Base-by-base conservation (phyloP, 2,888 invertebrate species). In the Calephelis perditalis region DNA sequence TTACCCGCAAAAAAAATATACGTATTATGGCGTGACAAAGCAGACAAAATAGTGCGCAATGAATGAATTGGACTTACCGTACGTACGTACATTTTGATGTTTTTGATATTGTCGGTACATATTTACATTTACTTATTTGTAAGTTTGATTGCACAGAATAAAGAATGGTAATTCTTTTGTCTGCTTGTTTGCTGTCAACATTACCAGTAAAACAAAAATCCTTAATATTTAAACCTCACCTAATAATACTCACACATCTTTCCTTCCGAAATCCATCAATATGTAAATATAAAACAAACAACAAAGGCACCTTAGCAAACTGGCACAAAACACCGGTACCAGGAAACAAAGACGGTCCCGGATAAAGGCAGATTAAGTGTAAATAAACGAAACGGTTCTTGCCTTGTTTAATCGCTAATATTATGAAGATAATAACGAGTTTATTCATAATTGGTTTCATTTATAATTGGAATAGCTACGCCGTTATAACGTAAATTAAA, bases 211-310 rank as follows among this genome's bases (percentile, higher is more conserved):
- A n/a, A 46, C 11, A 46, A 11, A 45, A 45, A 45, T n/a, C 10
- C n/a, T 45, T 54, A 58, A 64, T 62, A 62, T 65, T 70, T 68
- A 60, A 65, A 61, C 47, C 54, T 65, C 58, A 69, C 70, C 26
- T 70, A 70, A 66, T 67, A 62, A 62, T 63, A 63, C 68, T 15
- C 15, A 15, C 15, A 15, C 15, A 15, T 15, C 15, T 15, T 15
- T 37, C 37, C 40, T 40, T 40, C 8, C 40, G 40, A 40, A 40
- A 40, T 40, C 40, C 40, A 40, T 40, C 40, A 40, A 40, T 40
- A 40, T 40, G 40, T 40, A 40, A 40, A 40, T 40, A 40, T 40
- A 0, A 49, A 49, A 49, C 35, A 52, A 26, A 8, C 11, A 26
- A 52, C 49, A 52, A 52, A 52, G 52, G 26, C 10, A 52, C 52